Evolutionary conservation across 2,113 vertebrate genomes (phyloP).

Genomic region (Ploceus nigricollis): DNA sequence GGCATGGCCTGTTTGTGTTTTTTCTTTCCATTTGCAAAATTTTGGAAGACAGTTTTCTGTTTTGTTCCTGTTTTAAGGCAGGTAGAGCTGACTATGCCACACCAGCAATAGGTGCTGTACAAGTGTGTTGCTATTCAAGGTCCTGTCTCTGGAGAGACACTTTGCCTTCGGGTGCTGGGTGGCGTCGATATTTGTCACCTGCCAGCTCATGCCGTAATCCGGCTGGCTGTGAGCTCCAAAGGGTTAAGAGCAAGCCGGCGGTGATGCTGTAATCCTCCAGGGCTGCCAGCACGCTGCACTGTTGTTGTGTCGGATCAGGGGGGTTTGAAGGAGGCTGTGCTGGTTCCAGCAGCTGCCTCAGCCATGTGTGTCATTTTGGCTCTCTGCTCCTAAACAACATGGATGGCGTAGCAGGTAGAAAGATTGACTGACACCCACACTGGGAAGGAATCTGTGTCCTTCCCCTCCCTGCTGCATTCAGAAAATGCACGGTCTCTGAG

Average conservation of each 20-base stretch:
- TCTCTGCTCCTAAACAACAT: constrained; percentile 23
- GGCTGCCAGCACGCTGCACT: constrained; percentile 47
- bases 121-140: neutral
- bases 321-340: neutral
- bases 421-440: neutral
- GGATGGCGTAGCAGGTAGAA: constrained; percentile 17
- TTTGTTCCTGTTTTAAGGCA: neutral
- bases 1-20: neutral
- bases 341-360: constrained; percentile 31
- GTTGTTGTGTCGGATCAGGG: constrained; percentile 23
- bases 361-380: constrained; percentile 34
- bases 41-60: neutral
- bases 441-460: neutral
- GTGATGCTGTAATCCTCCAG: constrained; percentile 50
- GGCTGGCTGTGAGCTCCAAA: neutral
- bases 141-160: neutral
- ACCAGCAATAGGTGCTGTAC: neutral
- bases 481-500: neutral
- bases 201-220: rapidly evolving
- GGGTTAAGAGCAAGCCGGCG: constrained; percentile 20
- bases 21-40: neutral
- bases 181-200: neutral
- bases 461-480: neutral
- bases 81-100: neutral
- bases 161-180: neutral